A percentile compares a stretch with the other conserved stretches of the same genome.
These are phyloP conservation scores for Apantesis nais DNA, from an alignment of 2,888 invertebrate species.

Conservation along the genomic window DNA sequence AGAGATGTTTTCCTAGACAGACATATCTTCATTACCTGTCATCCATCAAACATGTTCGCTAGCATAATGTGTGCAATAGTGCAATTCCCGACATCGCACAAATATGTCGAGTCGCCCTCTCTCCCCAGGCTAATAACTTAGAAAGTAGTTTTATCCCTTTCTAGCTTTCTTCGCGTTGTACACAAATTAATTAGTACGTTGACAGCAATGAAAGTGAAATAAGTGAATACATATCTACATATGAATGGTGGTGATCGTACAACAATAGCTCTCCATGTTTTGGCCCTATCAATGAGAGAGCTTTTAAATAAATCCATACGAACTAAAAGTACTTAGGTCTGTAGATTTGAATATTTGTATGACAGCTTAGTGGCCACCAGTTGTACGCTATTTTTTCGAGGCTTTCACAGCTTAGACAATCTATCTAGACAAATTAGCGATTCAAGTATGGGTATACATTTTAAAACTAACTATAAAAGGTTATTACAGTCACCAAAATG, in stretches of 20 bases:
- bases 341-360: no score
- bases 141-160: conserved; percentile 47
- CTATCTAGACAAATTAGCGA: no score
- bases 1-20: background rate
- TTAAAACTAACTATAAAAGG: background rate
- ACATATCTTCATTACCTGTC: conserved; percentile 4
- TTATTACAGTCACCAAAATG: conserved; percentile 10
- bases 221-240: background rate
- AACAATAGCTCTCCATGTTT: no score
- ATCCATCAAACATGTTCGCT: conserved; percentile 18
- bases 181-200: conserved; percentile 22
- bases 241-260: background rate
- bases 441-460: no score
- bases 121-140: conserved; percentile 53
- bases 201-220: background rate
- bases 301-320: no score
- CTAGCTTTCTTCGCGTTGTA: conserved; percentile 15
- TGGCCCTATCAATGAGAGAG: no score
- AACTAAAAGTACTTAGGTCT: no score
- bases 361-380: no score
- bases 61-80: conserved; percentile 3
- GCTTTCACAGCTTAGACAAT: no score
- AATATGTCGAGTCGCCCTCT: conserved; percentile 14
- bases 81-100: conserved; percentile 24
- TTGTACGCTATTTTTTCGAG: no score